Base-by-base conservation (phyloP, 2,888 invertebrate species). In the Therioaphis trifolii region DNA sequence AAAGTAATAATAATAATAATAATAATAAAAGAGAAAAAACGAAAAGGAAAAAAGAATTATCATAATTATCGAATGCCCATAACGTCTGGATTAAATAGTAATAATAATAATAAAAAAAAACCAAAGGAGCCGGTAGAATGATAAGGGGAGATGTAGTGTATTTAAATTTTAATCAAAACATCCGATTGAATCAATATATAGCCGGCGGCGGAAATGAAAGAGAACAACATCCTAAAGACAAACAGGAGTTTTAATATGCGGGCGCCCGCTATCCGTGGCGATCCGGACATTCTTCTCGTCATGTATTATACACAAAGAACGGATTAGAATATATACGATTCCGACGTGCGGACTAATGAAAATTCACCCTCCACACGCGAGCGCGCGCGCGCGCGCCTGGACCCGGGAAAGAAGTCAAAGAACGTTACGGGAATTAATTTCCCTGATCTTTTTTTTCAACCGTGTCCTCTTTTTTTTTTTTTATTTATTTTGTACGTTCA, bases 141-240 rank as follows among this genome's bases (percentile, higher is more conserved):
- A 49, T 49, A 72, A 35, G 55, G 74, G 35, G 74, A 49, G 27
- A 46, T 27, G 27, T 27, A 2, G 68, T 18, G 74, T 74, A 74
- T 74, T 82, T 82, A 82, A 82, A 82, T 82, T 82, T 82, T 82
- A 82, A 82, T 82, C 82, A 82, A 82, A 82, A 82, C 82, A 74
- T 82, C 82, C 82, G 82, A 82, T 82, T 63, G 74, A 74, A 82
- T 82, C 82, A 40, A 82, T 82, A 82, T 72, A 63, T 29, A 63
- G 61, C 69, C 72, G 49, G 49, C 74, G 49, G 72, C 72, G 80
- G 80, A 72, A 82, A 82, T 82, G 72, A 82, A 82, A 82, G 80
- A 63, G 61, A 82, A 78, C 66, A 68, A 72, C 80, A 72, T 82
- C 80, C 80, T 63, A 82, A 82, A 82, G 74, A 82, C 82, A 82